phyloP scores from a whole-genome alignment of 2,113 vertebrate species.

The Tachuris rubrigastra region DNA sequence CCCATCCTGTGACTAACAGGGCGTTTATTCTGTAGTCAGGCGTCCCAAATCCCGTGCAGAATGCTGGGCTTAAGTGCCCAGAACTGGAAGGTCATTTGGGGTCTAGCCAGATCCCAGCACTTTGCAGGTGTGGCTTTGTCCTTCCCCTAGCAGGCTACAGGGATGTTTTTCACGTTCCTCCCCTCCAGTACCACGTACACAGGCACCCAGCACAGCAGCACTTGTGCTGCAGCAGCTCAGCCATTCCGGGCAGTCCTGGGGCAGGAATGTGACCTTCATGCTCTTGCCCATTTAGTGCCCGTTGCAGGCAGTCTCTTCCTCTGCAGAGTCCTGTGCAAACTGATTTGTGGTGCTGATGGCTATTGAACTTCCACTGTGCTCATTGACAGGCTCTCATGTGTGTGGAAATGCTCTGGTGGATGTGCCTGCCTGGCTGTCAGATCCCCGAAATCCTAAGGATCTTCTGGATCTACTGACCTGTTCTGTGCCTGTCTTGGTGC shows the following conservation, averaged over 20 bases:
- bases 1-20: neutral
- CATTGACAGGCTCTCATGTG: neutral
- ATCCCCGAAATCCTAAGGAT: neutral
- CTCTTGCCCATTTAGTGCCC: neutral
- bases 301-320: neutral
- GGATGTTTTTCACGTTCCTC: neutral
- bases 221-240: neutral
- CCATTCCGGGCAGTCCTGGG: neutral
- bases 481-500: neutral
- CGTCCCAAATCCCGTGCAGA: neutral
- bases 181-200: rapidly evolving
- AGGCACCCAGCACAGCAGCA: neutral
- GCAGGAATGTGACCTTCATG: neutral
- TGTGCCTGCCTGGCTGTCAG: neutral
- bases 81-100: neutral
- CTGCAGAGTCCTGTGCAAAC: neutral
- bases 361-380: neutral
- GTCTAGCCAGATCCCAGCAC: neutral
- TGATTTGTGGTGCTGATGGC: neutral
- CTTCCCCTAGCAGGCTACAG: neutral
- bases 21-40: neutral
- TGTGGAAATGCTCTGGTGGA: rapidly evolving
- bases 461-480: neutral
- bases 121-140: neutral
- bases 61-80: neutral